A percentile compares a stretch with the other conserved stretches of the same genome.
Conservation (phyloP, 2,113 vertebrate genomes). For the Edolisoma coerulescens region DNA sequence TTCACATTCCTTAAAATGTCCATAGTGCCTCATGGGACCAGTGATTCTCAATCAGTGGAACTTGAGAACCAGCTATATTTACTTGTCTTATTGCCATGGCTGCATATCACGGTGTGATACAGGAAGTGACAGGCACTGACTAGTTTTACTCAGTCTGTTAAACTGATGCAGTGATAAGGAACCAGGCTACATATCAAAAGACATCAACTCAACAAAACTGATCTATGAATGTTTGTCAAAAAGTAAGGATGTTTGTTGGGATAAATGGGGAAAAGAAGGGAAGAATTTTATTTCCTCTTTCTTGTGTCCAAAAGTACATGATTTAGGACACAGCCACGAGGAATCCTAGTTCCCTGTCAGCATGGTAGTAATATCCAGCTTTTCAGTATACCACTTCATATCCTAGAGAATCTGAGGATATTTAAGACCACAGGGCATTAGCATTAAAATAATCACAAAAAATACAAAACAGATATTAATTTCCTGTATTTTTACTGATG, state of each 20-base stretch:
- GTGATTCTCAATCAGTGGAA: background rate
- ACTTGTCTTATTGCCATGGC: background rate
- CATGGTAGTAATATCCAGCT: background rate
- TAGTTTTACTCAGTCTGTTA: background rate
- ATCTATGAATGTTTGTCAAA: background rate
- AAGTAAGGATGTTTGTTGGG: background rate
- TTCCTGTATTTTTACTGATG: background rate
- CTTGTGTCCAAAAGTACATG: background rate
- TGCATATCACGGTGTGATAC: background rate
- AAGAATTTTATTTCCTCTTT: background rate
- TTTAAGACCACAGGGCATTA: background rate
- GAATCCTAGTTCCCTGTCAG: background rate
- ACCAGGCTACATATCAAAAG: background rate
- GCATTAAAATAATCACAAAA: background rate
- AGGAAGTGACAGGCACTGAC: background rate
- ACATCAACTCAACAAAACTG: background rate
- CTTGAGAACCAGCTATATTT: background rate
- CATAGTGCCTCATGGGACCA: background rate
- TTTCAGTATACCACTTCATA: background rate
- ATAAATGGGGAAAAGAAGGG: background rate
- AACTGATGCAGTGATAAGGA: background rate
- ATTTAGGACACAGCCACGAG: background rate
- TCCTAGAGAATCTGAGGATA: background rate
- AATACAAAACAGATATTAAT: background rate
- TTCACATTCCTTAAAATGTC: background rate